phyloP scores from a whole-genome alignment of 2,113 vertebrate species.

The Nettapus auritus region DNA sequence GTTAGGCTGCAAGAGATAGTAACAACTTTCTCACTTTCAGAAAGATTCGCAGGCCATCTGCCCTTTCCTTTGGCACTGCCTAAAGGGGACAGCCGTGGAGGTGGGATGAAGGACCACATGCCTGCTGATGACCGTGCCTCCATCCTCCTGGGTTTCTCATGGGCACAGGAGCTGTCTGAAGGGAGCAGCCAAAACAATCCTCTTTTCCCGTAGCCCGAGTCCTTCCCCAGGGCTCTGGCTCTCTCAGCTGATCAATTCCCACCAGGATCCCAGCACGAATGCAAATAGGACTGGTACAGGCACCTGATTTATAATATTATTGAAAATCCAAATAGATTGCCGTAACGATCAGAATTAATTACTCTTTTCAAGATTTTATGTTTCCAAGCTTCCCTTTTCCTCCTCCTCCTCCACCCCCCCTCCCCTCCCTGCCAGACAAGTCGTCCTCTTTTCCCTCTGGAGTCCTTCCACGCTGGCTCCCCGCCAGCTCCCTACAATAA shows the following conservation, averaged over 20 bases:
- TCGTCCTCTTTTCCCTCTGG: slow-evolving; percentile 55
- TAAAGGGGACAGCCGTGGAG: neutral
- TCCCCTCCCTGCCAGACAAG: neutral
- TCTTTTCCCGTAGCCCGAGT: neutral
- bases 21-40: neutral
- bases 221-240: neutral
- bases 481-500: slow-evolving; percentile 64
- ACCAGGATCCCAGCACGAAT: neutral
- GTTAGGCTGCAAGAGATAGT: neutral
- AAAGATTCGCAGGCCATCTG: slow-evolving; percentile 23
- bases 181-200: neutral
- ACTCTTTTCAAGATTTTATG: slow-evolving; percentile 66
- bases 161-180: neutral
- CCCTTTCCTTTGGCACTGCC: neutral
- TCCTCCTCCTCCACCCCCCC: neutral
- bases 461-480: slow-evolving; percentile 57
- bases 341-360: slow-evolving; percentile 69
- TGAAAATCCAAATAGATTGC: slow-evolving; percentile 58
- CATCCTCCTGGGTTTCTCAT: neutral
- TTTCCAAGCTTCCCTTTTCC: slow-evolving; percentile 49
- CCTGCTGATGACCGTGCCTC: neutral
- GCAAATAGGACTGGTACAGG: slow-evolving; percentile 23
- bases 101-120: rapidly evolving
- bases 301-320: slow-evolving; percentile 62
- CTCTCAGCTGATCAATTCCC: slow-evolving; percentile 37